These are phyloP conservation scores for Ennomos erosarius DNA, from an alignment of 2,888 invertebrate genomes.

Conservation along the genomic window DNA sequence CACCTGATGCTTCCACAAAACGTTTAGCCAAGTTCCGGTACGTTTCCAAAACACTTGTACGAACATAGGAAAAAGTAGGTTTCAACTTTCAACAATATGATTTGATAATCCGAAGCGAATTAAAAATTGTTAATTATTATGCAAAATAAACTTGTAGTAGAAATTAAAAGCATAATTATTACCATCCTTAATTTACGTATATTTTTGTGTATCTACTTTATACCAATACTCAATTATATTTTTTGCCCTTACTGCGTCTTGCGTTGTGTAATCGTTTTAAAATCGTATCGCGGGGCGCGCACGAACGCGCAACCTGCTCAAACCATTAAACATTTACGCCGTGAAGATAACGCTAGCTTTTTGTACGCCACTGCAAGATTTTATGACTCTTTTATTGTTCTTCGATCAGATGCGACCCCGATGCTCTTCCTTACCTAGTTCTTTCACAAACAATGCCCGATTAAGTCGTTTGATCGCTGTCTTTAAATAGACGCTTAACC, in stretches of 20 bases:
- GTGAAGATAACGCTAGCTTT: conserved; percentile 76
- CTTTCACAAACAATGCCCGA: conserved; percentile 64
- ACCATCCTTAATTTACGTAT: no score
- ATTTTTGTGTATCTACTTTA: no score
- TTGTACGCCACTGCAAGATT: conserved; percentile 71
- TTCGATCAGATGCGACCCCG: conserved; percentile 65
- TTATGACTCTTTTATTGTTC: conserved; percentile 78
- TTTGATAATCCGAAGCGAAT: no score
- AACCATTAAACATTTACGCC: conserved; percentile 79
- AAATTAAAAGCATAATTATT: no score
- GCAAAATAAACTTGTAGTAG: no score
- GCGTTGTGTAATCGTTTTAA: conserved; percentile 64
- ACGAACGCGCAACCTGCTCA: conserved; percentile 57
- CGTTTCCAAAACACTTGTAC: no score
- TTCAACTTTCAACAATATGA: no score
- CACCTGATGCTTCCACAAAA: no score
- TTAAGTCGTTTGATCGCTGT: conserved; percentile 57
- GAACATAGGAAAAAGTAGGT: no score
- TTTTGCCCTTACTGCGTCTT: conserved; percentile 17
- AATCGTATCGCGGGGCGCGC: conserved; percentile 70
- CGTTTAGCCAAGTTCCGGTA: no score
- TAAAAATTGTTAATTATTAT: no score
- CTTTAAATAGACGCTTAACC: conserved; percentile 41
- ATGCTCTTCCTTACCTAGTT: conserved; percentile 62
- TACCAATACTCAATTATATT: no score